These are phyloP conservation scores for Sebastes hubbsi DNA, from an alignment of 2,797 vertebrate genomes.

Conservation along the genomic window DNA sequence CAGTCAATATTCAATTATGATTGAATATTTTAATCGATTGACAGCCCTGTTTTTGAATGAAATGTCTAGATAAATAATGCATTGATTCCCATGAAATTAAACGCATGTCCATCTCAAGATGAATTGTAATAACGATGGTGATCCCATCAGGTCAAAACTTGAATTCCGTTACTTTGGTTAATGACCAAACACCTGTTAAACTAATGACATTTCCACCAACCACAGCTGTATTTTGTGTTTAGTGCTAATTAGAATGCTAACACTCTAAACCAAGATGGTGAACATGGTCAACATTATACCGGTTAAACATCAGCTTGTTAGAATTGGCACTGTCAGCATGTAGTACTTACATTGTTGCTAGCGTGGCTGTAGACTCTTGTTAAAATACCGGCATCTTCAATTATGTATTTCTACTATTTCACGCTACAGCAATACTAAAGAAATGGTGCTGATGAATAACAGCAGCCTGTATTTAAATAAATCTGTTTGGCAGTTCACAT, in stretches of 20 bases:
- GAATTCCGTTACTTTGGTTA: background rate
- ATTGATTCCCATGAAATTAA: background rate
- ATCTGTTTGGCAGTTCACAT: background rate
- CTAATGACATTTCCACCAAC: background rate
- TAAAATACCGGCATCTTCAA: background rate
- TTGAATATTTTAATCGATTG: too few relatives aligned
- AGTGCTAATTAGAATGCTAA: background rate
- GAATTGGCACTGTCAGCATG: background rate
- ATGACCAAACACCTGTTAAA: background rate
- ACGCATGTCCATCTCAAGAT: background rate
- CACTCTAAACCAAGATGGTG: background rate
- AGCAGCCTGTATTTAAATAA: background rate
- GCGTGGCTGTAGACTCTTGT: background rate
- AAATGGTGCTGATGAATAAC: background rate
- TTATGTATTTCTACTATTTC: background rate
- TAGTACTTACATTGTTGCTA: background rate
- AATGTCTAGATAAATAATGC: background rate
- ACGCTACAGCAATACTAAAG: background rate
- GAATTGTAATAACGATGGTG: background rate
- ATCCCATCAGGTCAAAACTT: background rate
- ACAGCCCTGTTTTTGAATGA: too few relatives aligned
- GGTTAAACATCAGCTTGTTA: background rate
- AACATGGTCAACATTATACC: background rate
- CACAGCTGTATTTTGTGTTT: background rate
- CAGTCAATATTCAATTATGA: too few relatives aligned